Evolutionary conservation across 2,888 invertebrate genomes (phyloP).

Genomic region (Leptopilina myrica): DNA sequence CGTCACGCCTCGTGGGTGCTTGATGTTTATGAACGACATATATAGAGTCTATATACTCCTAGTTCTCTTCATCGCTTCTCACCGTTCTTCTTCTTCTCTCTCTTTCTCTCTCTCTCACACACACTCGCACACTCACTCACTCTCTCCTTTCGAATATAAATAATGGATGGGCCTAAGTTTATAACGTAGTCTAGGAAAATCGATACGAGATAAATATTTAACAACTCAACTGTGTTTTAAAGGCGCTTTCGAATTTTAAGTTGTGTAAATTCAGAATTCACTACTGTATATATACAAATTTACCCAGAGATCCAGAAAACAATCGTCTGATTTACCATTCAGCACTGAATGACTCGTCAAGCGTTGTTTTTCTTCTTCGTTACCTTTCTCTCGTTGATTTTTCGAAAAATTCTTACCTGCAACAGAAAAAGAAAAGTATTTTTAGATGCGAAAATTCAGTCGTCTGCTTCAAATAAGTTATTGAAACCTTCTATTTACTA

Average conservation of each 20-base stretch:
- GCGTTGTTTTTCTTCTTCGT: background rate
- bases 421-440: conserved; percentile 53
- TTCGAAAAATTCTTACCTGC: conserved; percentile 55
- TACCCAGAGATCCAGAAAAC: background rate
- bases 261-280: background rate
- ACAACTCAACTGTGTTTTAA: conserved; percentile 17
- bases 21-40: conserved; percentile 63
- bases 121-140: no score
- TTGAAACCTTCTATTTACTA: no score
- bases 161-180: conserved; percentile 28
- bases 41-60: conserved; percentile 38
- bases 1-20: conserved; percentile 57
- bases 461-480: no score
- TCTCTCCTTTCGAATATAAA: conserved; percentile 5
- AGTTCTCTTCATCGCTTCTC: conserved; percentile 10
- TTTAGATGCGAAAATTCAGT: background rate
- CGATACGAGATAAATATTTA: conserved; percentile 34
- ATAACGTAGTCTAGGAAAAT: conserved; percentile 16
- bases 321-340: conserved; percentile 2
- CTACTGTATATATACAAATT: conserved; percentile 15
- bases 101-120: no score
- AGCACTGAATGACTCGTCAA: background rate
- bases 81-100: background rate
- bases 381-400: background rate
- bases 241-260: conserved; percentile 26